Evolutionary conservation across 2,888 invertebrate genomes (phyloP).

Genomic region (Steinernema carpocapsae): DNA sequence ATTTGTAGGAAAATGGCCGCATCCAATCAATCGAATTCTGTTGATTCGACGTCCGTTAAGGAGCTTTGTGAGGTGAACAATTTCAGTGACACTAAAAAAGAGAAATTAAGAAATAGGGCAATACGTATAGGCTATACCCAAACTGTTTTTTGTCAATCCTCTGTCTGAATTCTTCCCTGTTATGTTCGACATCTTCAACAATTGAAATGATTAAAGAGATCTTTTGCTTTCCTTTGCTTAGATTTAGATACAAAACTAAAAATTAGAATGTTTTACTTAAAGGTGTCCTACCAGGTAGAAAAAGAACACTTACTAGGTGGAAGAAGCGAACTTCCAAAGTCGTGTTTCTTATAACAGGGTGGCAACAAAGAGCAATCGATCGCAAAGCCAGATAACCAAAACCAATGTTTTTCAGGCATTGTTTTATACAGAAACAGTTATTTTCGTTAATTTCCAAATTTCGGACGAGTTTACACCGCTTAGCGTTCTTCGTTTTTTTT

Average conservation of each 20-base stretch:
- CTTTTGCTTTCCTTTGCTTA: neutral
- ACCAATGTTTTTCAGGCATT: neutral
- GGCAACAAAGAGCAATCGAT: neutral
- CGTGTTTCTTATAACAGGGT: neutral
- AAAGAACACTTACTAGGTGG: neutral
- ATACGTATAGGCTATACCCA: neutral
- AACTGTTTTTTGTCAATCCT: neutral
- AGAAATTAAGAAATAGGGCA: neutral
- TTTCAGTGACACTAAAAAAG: neutral
- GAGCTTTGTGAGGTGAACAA: neutral
- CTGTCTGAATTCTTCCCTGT: neutral
- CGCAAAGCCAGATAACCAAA: neutral
- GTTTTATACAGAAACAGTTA: neutral
- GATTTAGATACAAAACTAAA: neutral
- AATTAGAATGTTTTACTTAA: neutral
- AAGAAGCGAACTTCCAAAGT: neutral
- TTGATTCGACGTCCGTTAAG: neutral
- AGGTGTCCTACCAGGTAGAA: neutral
- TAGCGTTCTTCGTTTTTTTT: neutral
- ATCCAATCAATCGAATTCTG: neutral
- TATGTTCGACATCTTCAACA: neutral
- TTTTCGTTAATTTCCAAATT: neutral
- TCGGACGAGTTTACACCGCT: too few species aligned
- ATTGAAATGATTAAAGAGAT: neutral
- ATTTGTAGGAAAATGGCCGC: neutral